Evolutionary conservation across 2,888 invertebrate species (phyloP).

Genomic region (Megalurothrips usitatus): DNA sequence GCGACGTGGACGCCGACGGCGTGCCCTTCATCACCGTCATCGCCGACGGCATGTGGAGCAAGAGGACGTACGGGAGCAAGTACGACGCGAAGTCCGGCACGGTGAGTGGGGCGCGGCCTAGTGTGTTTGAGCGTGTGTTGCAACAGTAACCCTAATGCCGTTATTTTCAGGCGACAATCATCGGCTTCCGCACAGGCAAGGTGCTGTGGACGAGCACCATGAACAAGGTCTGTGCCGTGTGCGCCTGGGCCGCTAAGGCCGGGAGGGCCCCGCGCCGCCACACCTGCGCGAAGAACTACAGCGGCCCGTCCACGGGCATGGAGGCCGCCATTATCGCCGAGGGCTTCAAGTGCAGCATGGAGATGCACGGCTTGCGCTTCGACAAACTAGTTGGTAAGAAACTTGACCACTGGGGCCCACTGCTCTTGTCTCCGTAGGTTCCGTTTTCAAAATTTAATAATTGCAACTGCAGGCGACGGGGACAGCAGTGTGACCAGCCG

Average conservation of each 20-base stretch:
- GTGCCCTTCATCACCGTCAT: conserved; percentile 39
- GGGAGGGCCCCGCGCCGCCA: conserved; percentile 36
- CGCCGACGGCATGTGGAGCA: conserved; percentile 40
- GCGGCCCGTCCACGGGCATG: conserved; percentile 42
- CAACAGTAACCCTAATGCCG: too few species aligned
- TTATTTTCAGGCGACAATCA: too few species aligned
- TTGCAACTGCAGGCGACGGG: too few species aligned
- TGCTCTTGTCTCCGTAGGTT: too few species aligned
- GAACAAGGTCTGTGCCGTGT: conserved; percentile 42
- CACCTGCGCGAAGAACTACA: conserved; percentile 43
- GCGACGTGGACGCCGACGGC: conserved; percentile 38
- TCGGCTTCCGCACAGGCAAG: conserved; percentile 37
- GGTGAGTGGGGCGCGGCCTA: too few species aligned
- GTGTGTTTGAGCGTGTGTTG: too few species aligned
- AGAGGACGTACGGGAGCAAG: conserved; percentile 38
- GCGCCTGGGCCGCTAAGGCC: conserved; percentile 38
- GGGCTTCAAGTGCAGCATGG: conserved; percentile 41
- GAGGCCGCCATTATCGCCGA: conserved; percentile 42
- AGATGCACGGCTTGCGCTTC: conserved; percentile 41
- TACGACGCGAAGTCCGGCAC: conserved; percentile 36
- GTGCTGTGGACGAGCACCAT: conserved; percentile 41
- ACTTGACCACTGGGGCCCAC: too few species aligned
- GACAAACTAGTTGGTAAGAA: conserved; percentile 41
- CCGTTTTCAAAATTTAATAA: too few species aligned
- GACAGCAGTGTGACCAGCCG: too few species aligned